A percentile compares a stretch with the other conserved stretches of the same genome.
Conservation (phyloP, 1,140 invertebrate genomes). For the Dendrolimus kikuchii region DNA sequence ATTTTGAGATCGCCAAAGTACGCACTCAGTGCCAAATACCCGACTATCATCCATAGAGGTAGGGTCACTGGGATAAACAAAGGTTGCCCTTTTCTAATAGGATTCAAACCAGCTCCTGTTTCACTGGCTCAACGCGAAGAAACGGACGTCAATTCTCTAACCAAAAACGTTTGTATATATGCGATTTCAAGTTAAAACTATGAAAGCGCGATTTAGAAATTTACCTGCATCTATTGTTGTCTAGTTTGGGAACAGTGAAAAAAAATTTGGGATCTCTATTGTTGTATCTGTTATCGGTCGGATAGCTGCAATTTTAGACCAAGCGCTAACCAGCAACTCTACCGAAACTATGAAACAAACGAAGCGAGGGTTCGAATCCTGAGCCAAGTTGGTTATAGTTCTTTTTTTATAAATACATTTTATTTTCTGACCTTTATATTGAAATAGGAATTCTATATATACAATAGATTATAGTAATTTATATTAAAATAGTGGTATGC, state of each 20-base stretch:
- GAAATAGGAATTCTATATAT: neutral
- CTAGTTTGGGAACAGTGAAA: conserved; percentile 23
- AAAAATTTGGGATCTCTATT: conserved; percentile 17
- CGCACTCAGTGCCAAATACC: conserved; percentile 56
- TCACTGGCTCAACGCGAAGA: conserved; percentile 54
- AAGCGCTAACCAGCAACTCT: no score
- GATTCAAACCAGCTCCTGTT: conserved; percentile 41
- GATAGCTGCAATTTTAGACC: neutral
- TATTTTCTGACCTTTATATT: neutral
- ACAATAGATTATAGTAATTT: no score
- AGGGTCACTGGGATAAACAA: conserved; percentile 28
- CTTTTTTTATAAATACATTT: conserved; percentile 1
- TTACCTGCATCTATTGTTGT: conserved; percentile 46
- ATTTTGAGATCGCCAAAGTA: conserved; percentile 32
- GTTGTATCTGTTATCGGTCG: conserved; percentile 2
- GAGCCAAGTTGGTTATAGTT: no score
- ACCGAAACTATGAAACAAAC: no score
- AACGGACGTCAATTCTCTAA: conserved; percentile 35
- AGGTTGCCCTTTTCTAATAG: conserved; percentile 10
- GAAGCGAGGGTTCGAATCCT: neutral
- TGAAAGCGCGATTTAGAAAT: conserved; percentile 36
- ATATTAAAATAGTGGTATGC: no score
- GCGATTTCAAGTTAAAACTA: conserved; percentile 28
- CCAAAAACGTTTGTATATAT: conserved; percentile 22
- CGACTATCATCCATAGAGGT: conserved; percentile 42